Evolutionary conservation across 2,888 invertebrate species (phyloP), one percentile per base, ranked within the genome.

Genomic region (Sminthurides aquaticus): DNA sequence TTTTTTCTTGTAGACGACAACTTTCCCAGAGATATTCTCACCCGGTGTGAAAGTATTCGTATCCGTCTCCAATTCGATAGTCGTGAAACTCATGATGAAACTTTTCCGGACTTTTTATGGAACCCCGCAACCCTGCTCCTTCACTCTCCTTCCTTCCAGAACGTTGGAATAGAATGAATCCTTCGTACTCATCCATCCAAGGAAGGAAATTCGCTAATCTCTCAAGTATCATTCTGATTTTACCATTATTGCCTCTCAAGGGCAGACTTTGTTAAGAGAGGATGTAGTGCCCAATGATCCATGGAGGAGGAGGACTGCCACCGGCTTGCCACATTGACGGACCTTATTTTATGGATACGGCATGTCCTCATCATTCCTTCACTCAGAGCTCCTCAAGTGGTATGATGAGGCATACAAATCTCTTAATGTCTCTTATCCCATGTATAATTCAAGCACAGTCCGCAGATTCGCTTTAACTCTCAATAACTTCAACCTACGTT

Each of bases 21-120:
- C 63, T 63, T 63, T 63, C 52, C 63, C 63, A 5, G 20, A 52
- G 3, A 63, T 48, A 57, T 27, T 58, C 18, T 63, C 63, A 2
- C 63, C 63, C 22, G 63, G 28, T 11, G 57, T 18, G 29, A 28
- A 63, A 3, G 52, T 49, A n/a, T 58, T 22, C 20, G 49, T 49
- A 8, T 57, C 58, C n/a, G 48, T 63, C 11, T 63, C 63, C 29
- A 63, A n/a, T 22, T 63, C 57, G 34, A 63, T 58, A 11, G 34
- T 49, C 11, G 57, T 29, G n/a, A 62, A 62, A 48, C 62, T 62
- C 62, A 62, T 62, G 8, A 3, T 49, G 22, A 3, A 34, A 2
- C 55, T 2, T 3, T 25, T 24, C 55, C n/a, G 22, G 52, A 52
- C n/a, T 52, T 52, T 52, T 52, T 22, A 11, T 43, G 8, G 15